Percentiles rank a stretch among this genome's conserved stretches.
Evolutionary conservation across 2,797 vertebrate species (phyloP).

Genomic region (Euphonia xanthogaster): DNA sequence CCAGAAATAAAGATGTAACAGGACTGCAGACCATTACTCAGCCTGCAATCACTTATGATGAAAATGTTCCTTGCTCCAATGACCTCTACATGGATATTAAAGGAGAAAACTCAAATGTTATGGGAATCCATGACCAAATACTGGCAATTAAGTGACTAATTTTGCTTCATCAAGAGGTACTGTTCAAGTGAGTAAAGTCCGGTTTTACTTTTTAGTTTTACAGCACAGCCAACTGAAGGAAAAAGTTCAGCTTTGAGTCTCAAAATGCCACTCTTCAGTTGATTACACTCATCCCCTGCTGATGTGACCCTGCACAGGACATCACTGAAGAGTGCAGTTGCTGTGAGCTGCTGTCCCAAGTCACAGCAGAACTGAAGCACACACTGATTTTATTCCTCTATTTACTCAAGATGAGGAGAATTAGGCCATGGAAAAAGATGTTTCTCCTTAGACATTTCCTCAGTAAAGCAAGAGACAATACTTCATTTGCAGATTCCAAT

Average conservation of each 20-base stretch:
- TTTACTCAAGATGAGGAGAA: not conserved
- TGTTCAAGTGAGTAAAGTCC: not conserved
- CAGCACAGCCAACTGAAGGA: not conserved
- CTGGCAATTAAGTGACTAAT: not conserved
- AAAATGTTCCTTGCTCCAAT: not conserved
- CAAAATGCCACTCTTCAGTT: not conserved
- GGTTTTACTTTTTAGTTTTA: not conserved
- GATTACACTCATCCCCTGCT: not conserved
- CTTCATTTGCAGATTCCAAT: not conserved
- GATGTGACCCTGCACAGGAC: not conserved
- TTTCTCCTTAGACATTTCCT: not conserved
- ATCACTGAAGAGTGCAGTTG: not conserved
- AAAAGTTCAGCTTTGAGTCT: not conserved
- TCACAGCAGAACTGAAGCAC: not conserved
- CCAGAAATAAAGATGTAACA: not conserved
- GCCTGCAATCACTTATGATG: not conserved
- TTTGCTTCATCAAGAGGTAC: not conserved
- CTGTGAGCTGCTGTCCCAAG: not conserved
- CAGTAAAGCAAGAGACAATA: not conserved
- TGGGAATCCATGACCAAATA: not conserved
- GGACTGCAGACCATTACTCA: not conserved
- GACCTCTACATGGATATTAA: not conserved
- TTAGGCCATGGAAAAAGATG: not conserved
- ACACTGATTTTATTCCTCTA: not conserved
- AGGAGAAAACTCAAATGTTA: not conserved